These are phyloP conservation scores for Phthorimaea operculella DNA, from an alignment of 1,140 invertebrate genomes.

Conservation along the genomic window DNA sequence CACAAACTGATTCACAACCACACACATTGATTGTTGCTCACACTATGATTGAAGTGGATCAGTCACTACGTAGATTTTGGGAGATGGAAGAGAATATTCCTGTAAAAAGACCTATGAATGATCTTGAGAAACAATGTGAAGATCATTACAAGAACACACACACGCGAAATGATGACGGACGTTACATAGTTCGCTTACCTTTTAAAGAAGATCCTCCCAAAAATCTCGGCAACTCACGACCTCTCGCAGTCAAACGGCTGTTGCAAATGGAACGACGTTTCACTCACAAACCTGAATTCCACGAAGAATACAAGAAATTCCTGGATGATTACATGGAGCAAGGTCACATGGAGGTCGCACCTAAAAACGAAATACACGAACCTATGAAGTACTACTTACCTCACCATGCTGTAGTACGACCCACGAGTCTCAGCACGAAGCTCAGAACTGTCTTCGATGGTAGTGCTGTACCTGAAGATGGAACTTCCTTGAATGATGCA, in stretches of 20 bases:
- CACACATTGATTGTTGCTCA: background rate
- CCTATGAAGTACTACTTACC: constrained; percentile 12
- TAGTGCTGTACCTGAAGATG: constrained; percentile 15
- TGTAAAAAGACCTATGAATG: constrained; percentile 10
- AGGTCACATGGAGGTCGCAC: background rate
- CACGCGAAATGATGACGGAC: constrained; percentile 13
- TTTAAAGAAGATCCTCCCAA: constrained; percentile 11
- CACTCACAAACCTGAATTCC: constrained; percentile 6
- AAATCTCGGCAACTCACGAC: constrained; percentile 11
- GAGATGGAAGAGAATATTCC: constrained; percentile 16
- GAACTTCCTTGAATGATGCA: constrained; percentile 22
- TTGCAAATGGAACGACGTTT: constrained; percentile 15
- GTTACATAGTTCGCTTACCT: constrained; percentile 19
- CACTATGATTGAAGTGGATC: constrained; percentile 13
- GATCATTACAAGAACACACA: constrained; percentile 17
- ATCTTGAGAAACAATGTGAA: constrained; percentile 21
- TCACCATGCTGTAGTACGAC: constrained; percentile 20
- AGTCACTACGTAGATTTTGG: constrained; percentile 21
- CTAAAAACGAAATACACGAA: background rate
- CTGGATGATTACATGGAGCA: constrained; percentile 10
- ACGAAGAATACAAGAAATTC: constrained; percentile 16
- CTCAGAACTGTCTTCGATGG: constrained; percentile 23
- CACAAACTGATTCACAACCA: background rate
- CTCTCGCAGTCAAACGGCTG: constrained; percentile 12
- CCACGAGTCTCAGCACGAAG: constrained; percentile 18